Conservation (phyloP, 2,888 invertebrate genomes). For the Cephus spinipes region DNA sequence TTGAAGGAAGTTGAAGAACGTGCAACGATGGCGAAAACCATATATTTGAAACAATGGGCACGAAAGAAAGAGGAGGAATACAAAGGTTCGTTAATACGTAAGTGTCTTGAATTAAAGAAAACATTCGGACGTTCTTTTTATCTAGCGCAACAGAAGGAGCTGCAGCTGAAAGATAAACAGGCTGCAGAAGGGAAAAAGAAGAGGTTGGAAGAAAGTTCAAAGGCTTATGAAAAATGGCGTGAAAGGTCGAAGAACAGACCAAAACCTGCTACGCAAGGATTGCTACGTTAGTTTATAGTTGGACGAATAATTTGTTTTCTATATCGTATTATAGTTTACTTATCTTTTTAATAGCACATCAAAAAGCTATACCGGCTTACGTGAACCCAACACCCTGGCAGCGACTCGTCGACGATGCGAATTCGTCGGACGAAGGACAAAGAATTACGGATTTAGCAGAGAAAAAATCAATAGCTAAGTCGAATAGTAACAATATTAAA, state of each 20-base stretch:
- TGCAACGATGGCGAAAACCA: slow-evolving; percentile 50
- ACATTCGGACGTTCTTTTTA: slow-evolving; percentile 6
- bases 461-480: slow-evolving; percentile 21
- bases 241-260: slow-evolving; percentile 73
- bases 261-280: slow-evolving; percentile 73
- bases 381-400: slow-evolving; percentile 78
- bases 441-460: slow-evolving; percentile 25
- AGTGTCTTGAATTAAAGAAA: slow-evolving; percentile 2
- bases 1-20: slow-evolving; percentile 57
- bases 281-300: slow-evolving; percentile 70
- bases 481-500: slow-evolving; percentile 24
- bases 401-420: slow-evolving; percentile 60
- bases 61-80: slow-evolving; percentile 72
- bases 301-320: not conserved
- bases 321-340: not conserved
- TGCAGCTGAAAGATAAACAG: slow-evolving; percentile 67
- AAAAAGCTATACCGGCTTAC: slow-evolving; percentile 74
- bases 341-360: slow-evolving; percentile 69
- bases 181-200: slow-evolving; percentile 69
- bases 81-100: slow-evolving; percentile 66
- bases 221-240: slow-evolving; percentile 75
- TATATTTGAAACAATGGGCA: slow-evolving; percentile 68
- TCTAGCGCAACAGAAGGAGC: slow-evolving; percentile 62
- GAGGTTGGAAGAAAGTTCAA: slow-evolving; percentile 69
- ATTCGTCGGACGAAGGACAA: slow-evolving; percentile 10